These are phyloP conservation scores for Plectropomus leopardus DNA, from an alignment of 2,113 vertebrate genomes.

Conservation along the genomic window DNA sequence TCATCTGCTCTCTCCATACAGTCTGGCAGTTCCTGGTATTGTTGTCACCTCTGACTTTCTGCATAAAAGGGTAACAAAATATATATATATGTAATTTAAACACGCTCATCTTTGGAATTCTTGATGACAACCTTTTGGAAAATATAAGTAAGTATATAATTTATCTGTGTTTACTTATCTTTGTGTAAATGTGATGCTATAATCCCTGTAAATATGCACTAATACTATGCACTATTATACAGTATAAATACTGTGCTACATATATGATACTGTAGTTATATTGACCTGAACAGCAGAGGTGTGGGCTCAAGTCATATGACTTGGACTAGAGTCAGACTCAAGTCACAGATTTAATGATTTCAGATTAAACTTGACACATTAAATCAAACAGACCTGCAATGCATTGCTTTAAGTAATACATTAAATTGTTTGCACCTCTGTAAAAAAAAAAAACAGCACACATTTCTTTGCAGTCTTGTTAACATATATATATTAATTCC, in stretches of 20 bases:
- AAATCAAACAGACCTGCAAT: too few relatives aligned
- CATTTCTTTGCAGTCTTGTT: too few relatives aligned
- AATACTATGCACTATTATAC: background rate
- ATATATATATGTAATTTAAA: background rate
- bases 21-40: background rate
- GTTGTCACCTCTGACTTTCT: background rate
- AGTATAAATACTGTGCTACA: background rate
- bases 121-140: background rate
- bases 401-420: too few relatives aligned
- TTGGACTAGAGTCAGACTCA: too few relatives aligned
- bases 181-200: background rate
- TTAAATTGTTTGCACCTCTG: too few relatives aligned
- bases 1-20: conserved; percentile 1
- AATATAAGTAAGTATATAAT: background rate
- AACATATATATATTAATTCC: too few relatives aligned
- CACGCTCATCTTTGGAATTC: background rate
- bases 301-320: too few relatives aligned
- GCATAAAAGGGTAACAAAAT: background rate
- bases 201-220: too few relatives aligned
- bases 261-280: background rate
- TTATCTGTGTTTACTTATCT: background rate
- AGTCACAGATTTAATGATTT: too few relatives aligned
- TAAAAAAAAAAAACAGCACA: too few relatives aligned
- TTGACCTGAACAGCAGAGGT: too few relatives aligned
- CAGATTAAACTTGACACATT: too few relatives aligned